A percentile compares a stretch with the other conserved stretches of the same genome.
phyloP scores from a whole-genome alignment of 2,113 vertebrate species.

The Bos indicus region DNA sequence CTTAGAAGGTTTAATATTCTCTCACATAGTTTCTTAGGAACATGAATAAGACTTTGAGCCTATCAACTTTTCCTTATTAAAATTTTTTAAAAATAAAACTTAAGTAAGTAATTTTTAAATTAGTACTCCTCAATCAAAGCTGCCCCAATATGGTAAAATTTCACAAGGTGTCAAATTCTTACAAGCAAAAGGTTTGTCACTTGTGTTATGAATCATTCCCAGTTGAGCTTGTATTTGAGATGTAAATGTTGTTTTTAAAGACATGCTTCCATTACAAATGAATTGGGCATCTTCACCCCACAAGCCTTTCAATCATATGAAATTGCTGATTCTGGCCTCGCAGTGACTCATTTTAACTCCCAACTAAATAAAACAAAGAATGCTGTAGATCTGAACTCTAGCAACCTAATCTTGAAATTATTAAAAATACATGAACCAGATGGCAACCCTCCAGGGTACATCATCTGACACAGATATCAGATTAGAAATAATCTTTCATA shows the following conservation, averaged over 20 bases:
- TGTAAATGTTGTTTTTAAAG: not conserved
- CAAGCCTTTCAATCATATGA: not conserved
- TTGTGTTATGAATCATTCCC: not conserved
- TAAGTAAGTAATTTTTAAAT: not conserved
- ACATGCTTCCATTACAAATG: not conserved
- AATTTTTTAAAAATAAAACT: not conserved
- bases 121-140: not conserved
- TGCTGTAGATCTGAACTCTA: slow-evolving; percentile 31
- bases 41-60: not conserved
- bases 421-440: slow-evolving; percentile 67
- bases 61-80: not conserved
- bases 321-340: not conserved
- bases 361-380: slow-evolving; percentile 52
- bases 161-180: not conserved
- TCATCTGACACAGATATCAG: slow-evolving; percentile 46
- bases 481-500: slow-evolving; percentile 24
- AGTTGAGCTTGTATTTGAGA: not conserved
- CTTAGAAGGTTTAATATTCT: not conserved
- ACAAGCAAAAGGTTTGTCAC: not conserved
- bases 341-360: slow-evolving; percentile 46
- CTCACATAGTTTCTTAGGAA: not conserved
- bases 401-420: slow-evolving; percentile 54
- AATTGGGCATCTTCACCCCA: not conserved
- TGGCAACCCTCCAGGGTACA: slow-evolving; percentile 44
- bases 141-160: not conserved